phyloP scores from a whole-genome alignment of 1,140 invertebrate genomes.

The Paramacrobiotus metropolitanus region DNA sequence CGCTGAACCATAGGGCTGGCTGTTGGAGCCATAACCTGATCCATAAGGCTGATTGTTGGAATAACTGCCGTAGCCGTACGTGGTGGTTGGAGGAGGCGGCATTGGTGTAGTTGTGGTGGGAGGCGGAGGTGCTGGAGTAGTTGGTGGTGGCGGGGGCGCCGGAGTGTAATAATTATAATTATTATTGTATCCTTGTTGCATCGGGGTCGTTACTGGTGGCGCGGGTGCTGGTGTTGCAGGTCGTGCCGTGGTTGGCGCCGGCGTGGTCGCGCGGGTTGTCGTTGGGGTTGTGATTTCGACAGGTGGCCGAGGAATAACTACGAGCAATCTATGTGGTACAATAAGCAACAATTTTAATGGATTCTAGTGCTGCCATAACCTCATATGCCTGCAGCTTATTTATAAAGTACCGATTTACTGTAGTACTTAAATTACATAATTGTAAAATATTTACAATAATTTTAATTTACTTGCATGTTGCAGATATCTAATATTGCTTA shows the following conservation, averaged over 20 bases:
- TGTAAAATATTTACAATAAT: too few species aligned
- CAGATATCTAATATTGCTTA: too few species aligned
- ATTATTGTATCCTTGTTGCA: too few species aligned
- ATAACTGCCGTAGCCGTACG: background rate
- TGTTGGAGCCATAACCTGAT: background rate
- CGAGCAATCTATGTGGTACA: too few species aligned
- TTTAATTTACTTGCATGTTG: too few species aligned
- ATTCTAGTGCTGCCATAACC: too few species aligned
- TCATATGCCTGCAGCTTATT: too few species aligned
- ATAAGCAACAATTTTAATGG: too few species aligned
- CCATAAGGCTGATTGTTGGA: background rate
- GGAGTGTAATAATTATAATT: too few species aligned
- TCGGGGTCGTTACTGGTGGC: background rate
- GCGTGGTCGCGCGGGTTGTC: background rate
- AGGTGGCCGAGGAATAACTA: constrained; percentile 3
- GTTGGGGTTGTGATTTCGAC: background rate
- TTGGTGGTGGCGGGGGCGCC: background rate
- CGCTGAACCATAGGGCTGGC: too few species aligned
- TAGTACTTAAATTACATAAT: too few species aligned
- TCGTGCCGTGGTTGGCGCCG: background rate
- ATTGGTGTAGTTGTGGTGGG: background rate
- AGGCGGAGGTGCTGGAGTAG: background rate
- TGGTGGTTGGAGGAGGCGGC: background rate
- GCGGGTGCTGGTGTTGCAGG: background rate
- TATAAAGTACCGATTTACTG: too few species aligned